These are phyloP conservation scores for Aphyosemion australe DNA, from an alignment of 2,113 vertebrate genomes.

Conservation along the genomic window DNA sequence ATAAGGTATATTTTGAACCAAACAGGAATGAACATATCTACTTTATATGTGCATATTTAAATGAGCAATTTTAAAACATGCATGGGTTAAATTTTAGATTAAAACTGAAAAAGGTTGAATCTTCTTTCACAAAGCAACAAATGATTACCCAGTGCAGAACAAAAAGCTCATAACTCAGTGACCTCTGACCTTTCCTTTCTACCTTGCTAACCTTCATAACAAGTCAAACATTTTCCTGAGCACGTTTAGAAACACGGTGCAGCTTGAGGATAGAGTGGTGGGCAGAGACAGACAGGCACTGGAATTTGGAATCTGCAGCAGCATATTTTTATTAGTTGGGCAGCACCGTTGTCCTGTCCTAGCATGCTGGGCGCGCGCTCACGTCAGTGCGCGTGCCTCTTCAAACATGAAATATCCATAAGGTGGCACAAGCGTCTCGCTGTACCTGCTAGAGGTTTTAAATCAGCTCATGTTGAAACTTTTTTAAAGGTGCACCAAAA, in stretches of 20 bases:
- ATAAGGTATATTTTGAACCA: no score
- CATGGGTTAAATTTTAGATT: no score
- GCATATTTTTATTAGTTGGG: slow-evolving; percentile 80
- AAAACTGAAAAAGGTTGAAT: no score
- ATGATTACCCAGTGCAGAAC: no score
- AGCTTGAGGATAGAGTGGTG: slow-evolving; percentile 22
- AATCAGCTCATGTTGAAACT: no score
- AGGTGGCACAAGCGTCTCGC: not conserved
- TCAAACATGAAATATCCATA: not conserved
- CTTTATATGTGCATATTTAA: no score
- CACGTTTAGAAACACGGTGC: slow-evolving; percentile 14
- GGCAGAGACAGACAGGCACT: slow-evolving; percentile 74
- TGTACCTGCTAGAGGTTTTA: not conserved
- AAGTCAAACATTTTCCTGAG: not conserved
- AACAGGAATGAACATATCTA: no score
- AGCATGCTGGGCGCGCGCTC: slow-evolving; percentile 64
- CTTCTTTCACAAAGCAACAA: no score
- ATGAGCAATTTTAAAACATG: no score
- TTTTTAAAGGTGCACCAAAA: no score
- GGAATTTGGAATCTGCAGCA: slow-evolving; percentile 80
- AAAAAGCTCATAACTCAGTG: no score
- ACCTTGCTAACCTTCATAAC: not conserved
- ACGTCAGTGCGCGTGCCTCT: not conserved
- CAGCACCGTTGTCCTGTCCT: slow-evolving; percentile 76
- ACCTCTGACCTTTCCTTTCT: no score